Evolutionary conservation across 2,797 vertebrate species (phyloP).

Genomic region (Phrynocephalus guinanensis): DNA sequence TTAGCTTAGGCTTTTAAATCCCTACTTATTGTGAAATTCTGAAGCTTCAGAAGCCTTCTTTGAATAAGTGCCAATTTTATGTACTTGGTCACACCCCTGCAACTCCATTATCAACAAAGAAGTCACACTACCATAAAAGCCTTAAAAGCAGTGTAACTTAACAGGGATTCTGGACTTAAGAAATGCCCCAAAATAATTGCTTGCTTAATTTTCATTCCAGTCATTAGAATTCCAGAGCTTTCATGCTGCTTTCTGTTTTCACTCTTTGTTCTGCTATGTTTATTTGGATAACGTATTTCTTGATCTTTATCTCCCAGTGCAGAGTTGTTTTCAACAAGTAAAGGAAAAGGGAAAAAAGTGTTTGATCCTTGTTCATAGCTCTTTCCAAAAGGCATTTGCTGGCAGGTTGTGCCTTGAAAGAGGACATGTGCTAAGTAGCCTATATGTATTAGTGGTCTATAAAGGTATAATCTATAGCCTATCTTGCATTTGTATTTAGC

Average conservation of each 20-base stretch:
- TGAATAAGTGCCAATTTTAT: slow-evolving; percentile 1
- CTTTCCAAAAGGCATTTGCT: background rate
- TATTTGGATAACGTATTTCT: slow-evolving; percentile 13
- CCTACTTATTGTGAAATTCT: background rate
- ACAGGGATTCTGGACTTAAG: background rate
- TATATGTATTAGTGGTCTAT: no score
- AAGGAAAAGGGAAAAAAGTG: background rate
- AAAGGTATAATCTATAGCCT: no score
- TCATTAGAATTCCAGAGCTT: background rate
- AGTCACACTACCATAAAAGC: background rate
- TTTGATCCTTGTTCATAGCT: slow-evolving; percentile 27
- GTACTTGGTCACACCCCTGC: background rate
- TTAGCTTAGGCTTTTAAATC: slow-evolving; percentile 17
- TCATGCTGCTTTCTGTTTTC: slow-evolving; percentile 17
- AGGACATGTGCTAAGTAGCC: background rate
- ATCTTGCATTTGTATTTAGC: no score
- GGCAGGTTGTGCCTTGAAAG: slow-evolving; percentile 18
- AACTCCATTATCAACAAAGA: slow-evolving; percentile 22
- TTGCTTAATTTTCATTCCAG: background rate
- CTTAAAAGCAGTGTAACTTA: slow-evolving; percentile 2
- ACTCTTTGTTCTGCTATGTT: slow-evolving; percentile 18
- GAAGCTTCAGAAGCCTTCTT: slow-evolving; percentile 18
- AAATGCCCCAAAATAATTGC: background rate
- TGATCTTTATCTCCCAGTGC: slow-evolving; percentile 32
- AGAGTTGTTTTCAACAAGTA: background rate